phyloP scores from a whole-genome alignment of 2,113 vertebrate genomes.

The Tor tambroides region DNA sequence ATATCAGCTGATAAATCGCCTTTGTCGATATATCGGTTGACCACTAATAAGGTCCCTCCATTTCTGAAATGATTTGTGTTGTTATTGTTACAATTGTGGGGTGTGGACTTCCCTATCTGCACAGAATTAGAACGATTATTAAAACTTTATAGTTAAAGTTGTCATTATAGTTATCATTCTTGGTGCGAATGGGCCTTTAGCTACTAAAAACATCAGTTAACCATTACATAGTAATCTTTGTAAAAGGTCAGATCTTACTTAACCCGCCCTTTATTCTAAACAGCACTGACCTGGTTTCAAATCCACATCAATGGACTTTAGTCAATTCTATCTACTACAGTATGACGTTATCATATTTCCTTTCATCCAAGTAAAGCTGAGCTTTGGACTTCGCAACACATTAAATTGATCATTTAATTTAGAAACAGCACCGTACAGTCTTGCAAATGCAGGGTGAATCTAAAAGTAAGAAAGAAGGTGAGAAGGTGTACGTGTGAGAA shows the following conservation, averaged over 20 bases:
- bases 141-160: neutral
- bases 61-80: neutral
- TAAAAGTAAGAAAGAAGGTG: slow-evolving; percentile 16
- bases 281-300: neutral
- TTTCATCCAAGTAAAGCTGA: neutral
- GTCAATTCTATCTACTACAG: neutral
- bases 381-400: neutral
- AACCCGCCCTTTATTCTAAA: slow-evolving; percentile 5
- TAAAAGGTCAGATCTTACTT: neutral
- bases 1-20: no score
- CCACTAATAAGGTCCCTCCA: no score
- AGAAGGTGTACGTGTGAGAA: slow-evolving; percentile 5
- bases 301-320: neutral
- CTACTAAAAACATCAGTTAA: neutral
- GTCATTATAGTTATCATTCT: neutral
- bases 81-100: neutral
- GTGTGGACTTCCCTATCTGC: neutral
- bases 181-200: neutral
- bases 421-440: neutral
- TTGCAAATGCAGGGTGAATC: neutral
- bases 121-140: neutral
- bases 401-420: neutral
- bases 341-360: neutral
- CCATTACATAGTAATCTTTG: neutral
- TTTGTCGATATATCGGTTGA: no score